A percentile compares a stretch with the other conserved stretches of the same genome.
Evolutionary conservation across 2,888 invertebrate genomes (phyloP).

Genomic region (Archips crataeganus): DNA sequence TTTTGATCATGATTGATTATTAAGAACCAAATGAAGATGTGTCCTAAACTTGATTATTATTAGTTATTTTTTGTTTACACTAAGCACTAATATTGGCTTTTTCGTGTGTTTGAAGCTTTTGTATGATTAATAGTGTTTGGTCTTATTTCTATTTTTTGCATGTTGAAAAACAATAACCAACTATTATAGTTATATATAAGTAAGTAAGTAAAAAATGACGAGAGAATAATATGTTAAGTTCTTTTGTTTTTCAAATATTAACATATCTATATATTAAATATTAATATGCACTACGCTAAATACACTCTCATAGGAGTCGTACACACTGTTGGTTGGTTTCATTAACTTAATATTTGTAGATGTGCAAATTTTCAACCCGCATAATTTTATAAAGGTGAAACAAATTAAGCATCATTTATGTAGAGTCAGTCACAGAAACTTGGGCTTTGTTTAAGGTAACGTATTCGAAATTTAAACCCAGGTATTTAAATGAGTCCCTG

Average conservation of each 20-base stretch:
- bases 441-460: slow-evolving; percentile 51
- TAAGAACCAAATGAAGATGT: not conserved
- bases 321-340: not conserved
- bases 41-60: not conserved
- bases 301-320: not conserved
- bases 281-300: no score
- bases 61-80: not conserved
- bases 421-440: slow-evolving; percentile 47
- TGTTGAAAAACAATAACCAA: not conserved
- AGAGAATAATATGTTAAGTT: not conserved
- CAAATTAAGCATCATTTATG: slow-evolving; percentile 34
- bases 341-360: slow-evolving; percentile 4
- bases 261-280: no score
- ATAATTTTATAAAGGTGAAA: slow-evolving; percentile 10
- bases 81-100: not conserved
- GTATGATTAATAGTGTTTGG: not conserved
- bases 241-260: no score
- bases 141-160: not conserved
- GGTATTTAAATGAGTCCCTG: slow-evolving; percentile 33
- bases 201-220: not conserved
- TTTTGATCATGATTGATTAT: not conserved
- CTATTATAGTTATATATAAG: not conserved
- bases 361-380: slow-evolving; percentile 29
- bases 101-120: not conserved
- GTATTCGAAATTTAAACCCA: slow-evolving; percentile 24